Percentiles rank a stretch among this genome's conserved stretches.
Conservation (phyloP, 2,113 vertebrate genomes). For the Antigone vipio region DNA sequence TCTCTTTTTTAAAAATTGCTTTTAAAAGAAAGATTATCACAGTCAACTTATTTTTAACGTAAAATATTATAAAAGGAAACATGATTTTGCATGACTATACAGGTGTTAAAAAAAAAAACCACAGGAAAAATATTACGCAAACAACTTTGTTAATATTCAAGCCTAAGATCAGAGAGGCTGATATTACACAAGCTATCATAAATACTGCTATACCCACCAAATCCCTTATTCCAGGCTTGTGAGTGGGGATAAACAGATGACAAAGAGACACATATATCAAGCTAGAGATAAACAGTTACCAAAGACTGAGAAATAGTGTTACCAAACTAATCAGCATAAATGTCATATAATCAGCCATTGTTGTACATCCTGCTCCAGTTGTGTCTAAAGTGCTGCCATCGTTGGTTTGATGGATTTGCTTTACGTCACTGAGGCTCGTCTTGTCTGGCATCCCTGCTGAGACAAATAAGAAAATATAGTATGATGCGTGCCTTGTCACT, state of each 20-base stretch:
- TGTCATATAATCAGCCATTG: background rate
- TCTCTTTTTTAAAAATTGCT: background rate
- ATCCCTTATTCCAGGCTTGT: background rate
- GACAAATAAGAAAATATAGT: constrained; percentile 56
- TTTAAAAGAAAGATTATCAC: background rate
- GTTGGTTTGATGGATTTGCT: constrained; percentile 54
- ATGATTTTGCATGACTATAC: background rate
- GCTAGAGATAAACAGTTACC: constrained; percentile 37
- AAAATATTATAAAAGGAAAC: background rate
- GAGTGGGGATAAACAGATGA: background rate
- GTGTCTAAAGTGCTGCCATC: constrained; percentile 34
- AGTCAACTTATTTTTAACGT: background rate
- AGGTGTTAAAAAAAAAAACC: background rate
- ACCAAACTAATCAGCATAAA: constrained; percentile 33
- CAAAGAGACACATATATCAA: background rate
- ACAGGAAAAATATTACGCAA: background rate
- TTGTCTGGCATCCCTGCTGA: constrained; percentile 73
- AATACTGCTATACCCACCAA: constrained; percentile 2
- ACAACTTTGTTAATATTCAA: background rate
- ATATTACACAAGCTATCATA: background rate
- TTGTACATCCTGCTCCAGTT: constrained; percentile 23
- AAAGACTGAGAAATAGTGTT: constrained; percentile 41
- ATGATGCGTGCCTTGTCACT: constrained; percentile 19
- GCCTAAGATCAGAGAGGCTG: background rate
- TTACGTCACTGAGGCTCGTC: constrained; percentile 66